A percentile compares a stretch with the other conserved stretches of the same genome.
Evolutionary conservation across 2,797 vertebrate genomes (phyloP).

Genomic region (Artibeus jamaicensis): DNA sequence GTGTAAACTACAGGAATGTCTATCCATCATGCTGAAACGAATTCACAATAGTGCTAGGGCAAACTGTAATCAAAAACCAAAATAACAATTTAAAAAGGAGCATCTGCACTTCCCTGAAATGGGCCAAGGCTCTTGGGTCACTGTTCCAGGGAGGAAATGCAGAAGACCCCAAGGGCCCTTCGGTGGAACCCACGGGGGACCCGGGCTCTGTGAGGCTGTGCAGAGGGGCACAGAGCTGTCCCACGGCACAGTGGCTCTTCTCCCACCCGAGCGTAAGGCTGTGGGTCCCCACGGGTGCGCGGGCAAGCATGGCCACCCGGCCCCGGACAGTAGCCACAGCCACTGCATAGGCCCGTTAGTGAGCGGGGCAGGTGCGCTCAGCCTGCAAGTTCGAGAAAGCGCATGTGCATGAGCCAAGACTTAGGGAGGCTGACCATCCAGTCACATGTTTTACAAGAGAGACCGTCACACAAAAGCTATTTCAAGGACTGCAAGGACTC

Average conservation of each 20-base stretch:
- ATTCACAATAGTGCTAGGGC: not conserved
- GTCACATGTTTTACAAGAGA: not conserved
- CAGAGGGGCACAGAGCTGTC: not conserved
- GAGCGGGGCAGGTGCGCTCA: not conserved
- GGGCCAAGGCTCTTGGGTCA: not conserved
- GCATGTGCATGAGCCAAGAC: fast-evolving
- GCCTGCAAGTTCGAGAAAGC: not conserved
- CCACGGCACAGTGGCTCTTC: not conserved
- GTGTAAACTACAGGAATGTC: not conserved
- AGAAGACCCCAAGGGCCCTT: too few species aligned
- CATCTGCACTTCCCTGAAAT: not conserved
- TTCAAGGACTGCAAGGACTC: not conserved
- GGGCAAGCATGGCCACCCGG: too few species aligned
- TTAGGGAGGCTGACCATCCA: fast-evolving
- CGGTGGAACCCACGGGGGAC: not conserved
- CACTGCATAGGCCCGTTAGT: fast-evolving
- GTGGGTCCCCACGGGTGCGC: fast-evolving
- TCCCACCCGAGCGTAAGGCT: not conserved
- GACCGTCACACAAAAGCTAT: not conserved
- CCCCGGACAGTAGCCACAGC: not conserved
- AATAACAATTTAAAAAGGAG: not conserved
- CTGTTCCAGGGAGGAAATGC: not conserved
- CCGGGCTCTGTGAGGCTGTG: not conserved
- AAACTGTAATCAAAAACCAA: not conserved
- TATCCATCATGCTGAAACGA: not conserved